phyloP scores from a whole-genome alignment of 2,113 vertebrate genomes.

The Trochalopteron elliotii region DNA sequence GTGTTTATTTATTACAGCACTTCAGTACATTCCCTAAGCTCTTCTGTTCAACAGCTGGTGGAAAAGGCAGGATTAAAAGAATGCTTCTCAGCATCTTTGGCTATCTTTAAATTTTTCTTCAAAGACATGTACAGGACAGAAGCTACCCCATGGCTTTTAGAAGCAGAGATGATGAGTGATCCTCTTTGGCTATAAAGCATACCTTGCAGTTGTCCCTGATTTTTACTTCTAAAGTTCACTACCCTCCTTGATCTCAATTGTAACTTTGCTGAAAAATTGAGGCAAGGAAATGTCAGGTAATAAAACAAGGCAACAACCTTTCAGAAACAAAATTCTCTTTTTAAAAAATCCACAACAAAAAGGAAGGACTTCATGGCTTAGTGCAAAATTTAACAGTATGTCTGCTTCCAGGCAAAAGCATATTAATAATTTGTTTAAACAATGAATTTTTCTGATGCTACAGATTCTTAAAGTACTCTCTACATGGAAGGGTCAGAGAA shows the following conservation, averaged over 20 bases:
- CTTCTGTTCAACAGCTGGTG: background rate
- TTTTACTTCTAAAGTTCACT: conserved; percentile 1
- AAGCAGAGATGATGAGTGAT: background rate
- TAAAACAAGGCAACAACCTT: background rate
- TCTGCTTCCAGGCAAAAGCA: background rate
- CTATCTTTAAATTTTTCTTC: conserved; percentile 14
- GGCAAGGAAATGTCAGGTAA: background rate
- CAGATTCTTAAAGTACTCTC: background rate
- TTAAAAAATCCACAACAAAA: background rate
- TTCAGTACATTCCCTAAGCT: background rate
- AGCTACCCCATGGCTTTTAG: background rate
- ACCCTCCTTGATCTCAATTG: background rate
- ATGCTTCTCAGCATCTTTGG: background rate
- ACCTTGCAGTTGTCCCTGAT: background rate
- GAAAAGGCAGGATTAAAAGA: conserved; percentile 19
- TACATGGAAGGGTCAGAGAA: background rate
- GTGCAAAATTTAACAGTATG: background rate
- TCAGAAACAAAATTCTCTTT: background rate
- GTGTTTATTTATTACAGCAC: conserved; percentile 37
- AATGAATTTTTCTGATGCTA: background rate
- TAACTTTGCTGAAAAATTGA: background rate
- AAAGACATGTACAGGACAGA: background rate
- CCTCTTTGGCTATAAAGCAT: background rate
- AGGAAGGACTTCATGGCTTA: background rate
- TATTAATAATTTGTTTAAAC: background rate